These are phyloP conservation scores for Drosophila seguyi DNA, from an alignment of 1,140 invertebrate species.

Conservation along the genomic window DNA sequence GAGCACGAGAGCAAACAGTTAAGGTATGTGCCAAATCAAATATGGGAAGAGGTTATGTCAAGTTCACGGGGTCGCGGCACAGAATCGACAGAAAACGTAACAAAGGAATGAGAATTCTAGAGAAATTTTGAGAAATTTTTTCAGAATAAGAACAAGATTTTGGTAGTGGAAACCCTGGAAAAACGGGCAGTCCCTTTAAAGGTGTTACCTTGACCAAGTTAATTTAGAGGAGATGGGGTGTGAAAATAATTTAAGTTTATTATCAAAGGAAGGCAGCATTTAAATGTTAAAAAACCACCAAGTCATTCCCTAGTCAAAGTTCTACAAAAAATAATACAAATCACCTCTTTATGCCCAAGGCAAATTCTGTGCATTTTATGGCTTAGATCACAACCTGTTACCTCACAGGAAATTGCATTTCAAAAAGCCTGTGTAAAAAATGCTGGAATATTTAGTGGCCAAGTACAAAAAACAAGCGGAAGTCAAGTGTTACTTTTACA, in stretches of 20 bases:
- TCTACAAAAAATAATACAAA: background rate
- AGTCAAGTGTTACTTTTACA: slow-evolving; percentile 23
- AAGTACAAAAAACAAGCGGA: slow-evolving; percentile 9
- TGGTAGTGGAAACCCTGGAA: background rate
- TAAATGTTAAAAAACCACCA: background rate
- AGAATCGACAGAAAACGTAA: slow-evolving; percentile 11
- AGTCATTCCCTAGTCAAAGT: background rate
- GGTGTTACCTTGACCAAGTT: too few species aligned
- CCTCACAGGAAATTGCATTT: slow-evolving; percentile 15
- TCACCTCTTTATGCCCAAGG: background rate
- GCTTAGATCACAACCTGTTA: background rate
- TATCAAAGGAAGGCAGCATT: background rate
- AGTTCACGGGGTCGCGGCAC: slow-evolving; percentile 27
- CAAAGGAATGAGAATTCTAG: slow-evolving; percentile 19
- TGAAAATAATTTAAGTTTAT: background rate
- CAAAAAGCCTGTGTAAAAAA: background rate
- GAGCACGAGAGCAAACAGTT: slow-evolving; percentile 59
- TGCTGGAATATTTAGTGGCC: slow-evolving; percentile 1
- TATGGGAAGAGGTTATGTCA: slow-evolving; percentile 56
- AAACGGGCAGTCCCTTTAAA: background rate
- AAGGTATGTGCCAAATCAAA: slow-evolving; percentile 63
- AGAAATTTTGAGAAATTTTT: slow-evolving; percentile 7
- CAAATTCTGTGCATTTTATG: background rate
- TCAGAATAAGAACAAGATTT: background rate
- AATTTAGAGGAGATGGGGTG: background rate